phyloP scores from a whole-genome alignment of 1,140 invertebrate genomes.

The Battus philenor region DNA sequence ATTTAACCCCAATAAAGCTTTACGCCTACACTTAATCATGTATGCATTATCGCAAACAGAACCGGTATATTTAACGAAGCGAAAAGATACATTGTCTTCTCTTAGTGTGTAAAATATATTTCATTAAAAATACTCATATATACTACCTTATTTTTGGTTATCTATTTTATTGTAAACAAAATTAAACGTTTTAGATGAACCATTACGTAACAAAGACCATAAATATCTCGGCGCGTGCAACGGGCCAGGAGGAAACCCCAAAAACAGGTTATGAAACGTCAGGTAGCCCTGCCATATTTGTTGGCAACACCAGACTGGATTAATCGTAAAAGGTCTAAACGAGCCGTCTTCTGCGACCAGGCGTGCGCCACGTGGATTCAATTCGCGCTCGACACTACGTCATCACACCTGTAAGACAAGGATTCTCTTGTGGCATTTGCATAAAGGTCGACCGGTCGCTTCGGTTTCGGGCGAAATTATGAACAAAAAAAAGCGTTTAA shows the following conservation, averaged over 20 bases:
- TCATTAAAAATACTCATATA: too few relatives aligned
- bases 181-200: too few relatives aligned
- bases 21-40: too few relatives aligned
- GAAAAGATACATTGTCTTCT: too few relatives aligned
- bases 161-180: too few relatives aligned
- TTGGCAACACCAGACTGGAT: constrained; percentile 60
- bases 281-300: constrained; percentile 72
- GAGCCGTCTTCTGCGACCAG: constrained; percentile 52
- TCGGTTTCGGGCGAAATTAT: constrained; percentile 18
- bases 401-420: constrained; percentile 47
- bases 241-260: constrained; percentile 69
- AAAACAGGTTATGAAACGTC: constrained; percentile 72
- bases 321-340: constrained; percentile 72
- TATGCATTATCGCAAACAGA: too few relatives aligned
- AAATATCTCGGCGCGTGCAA: too few relatives aligned
- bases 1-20: too few relatives aligned
- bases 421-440: constrained; percentile 42
- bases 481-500: constrained; percentile 3
- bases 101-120: too few relatives aligned
- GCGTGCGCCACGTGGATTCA: constrained; percentile 56
- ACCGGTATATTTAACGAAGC: too few relatives aligned
- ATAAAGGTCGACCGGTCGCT: constrained; percentile 43
- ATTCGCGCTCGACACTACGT: constrained; percentile 44
- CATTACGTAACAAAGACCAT: too few relatives aligned
- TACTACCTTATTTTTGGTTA: too few relatives aligned